Base-by-base conservation (phyloP, 1,140 invertebrate species). In the Drosophila setifemur region DNA sequence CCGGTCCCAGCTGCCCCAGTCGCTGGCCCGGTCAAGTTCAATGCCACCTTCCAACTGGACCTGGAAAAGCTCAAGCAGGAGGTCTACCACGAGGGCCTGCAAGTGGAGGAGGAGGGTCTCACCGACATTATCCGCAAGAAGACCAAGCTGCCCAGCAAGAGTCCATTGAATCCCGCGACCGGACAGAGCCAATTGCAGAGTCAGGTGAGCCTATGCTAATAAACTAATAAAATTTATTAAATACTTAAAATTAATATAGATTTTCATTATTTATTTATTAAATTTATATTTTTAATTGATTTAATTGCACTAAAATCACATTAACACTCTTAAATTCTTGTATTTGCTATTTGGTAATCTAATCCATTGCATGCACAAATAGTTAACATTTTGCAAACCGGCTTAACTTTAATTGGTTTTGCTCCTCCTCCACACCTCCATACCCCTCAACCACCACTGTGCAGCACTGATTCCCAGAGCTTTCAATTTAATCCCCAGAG, bases 21-120 rank as follows among this genome's bases (percentile, higher is more conserved):
- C 1, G 2, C 28, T 2, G 39, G 31, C n/a, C 60, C 53, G 6
- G 21, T 33, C 42, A 78, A 85, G 60, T 92, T 93, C 54, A 94
- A 94, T 90, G 93, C 94, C 75, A 93, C 91, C 31, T 92, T 94
- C 42, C 92, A 95, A 79, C 93, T 94, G 89, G 95, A 96, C 83
- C 91, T 96, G 9, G 95, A 95, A 73, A 94, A 94, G 83, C 93
- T 95, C 64, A 95, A 95, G 78, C 94, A 96, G 72, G 95, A 96
- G 89, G 94, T 96, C 3, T 91, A 95, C 25, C 92, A 95, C 28
- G 95, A 96, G 90, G 95, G 95, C 4, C 91, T 96, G 16, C 95
- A 96, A 90, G 94, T 96, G 8, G 95, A 96, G 91, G 95, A 96
- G 76, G 95, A 96, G 90, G 95, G 95, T 16, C 91, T 96, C 1